Percentiles rank a stretch among this genome's conserved stretches.
Conservation (phyloP, 1,140 invertebrate genomes). For the Euschistus heros region DNA sequence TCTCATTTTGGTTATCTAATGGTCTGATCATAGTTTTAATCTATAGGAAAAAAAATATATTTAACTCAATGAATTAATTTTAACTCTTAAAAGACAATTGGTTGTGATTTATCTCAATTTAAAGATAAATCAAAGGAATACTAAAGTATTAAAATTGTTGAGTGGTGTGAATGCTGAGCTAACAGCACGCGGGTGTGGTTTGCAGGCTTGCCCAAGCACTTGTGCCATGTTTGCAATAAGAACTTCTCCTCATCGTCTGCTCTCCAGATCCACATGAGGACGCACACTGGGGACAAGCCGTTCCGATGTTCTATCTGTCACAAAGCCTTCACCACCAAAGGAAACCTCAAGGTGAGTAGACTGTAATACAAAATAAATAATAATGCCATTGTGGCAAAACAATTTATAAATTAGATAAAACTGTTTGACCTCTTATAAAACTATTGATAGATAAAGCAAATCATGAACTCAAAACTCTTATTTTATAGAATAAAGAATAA, state of each 20-base stretch:
- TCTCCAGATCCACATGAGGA: conserved; percentile 95
- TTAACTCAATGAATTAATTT: no score
- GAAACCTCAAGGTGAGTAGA: conserved; percentile 85
- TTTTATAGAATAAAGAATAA: no score
- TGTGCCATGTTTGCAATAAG: conserved; percentile 93
- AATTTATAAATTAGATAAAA: neutral
- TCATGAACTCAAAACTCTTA: no score
- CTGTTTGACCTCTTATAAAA: no score
- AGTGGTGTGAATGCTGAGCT: conserved; percentile 21
- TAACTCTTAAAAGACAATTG: no score
- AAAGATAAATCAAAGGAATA: neutral
- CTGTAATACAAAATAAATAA: neutral
- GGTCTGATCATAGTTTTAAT: no score
- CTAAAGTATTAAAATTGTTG: neutral
- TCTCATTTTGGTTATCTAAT: no score
- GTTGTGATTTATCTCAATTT: neutral
- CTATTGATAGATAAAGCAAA: no score
- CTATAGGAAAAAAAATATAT: no score
- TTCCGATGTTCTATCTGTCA: conserved; percentile 91
- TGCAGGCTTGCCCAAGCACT: conserved; percentile 67
- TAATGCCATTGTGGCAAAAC: conserved; percentile 7
- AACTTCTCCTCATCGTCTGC: conserved; percentile 94
- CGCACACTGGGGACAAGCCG: conserved; percentile 95
- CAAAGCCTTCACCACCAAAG: conserved; percentile 95
- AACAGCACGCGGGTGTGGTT: conserved; percentile 34